Conservation (phyloP, 1,140 invertebrate species). For the Eulimnadia texana region DNA sequence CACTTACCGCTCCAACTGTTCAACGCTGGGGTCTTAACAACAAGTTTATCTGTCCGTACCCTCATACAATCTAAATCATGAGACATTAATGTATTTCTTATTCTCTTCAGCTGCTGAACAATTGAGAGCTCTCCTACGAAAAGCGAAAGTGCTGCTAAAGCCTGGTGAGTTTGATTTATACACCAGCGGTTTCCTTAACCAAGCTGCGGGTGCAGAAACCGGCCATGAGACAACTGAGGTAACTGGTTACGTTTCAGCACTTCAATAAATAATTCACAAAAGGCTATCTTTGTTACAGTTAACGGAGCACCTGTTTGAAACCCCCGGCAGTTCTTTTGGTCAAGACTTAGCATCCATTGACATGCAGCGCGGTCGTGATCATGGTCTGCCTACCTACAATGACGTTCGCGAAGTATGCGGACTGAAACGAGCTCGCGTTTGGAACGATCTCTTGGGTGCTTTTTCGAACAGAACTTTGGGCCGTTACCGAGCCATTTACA, state of each 20-base stretch:
- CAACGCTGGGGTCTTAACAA: conserved; percentile 36
- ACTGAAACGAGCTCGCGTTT: conserved; percentile 23
- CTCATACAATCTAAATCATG: no score
- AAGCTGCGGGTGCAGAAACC: conserved; percentile 35
- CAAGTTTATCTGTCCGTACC: no score
- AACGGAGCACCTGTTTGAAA: conserved; percentile 32
- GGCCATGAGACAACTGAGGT: no score
- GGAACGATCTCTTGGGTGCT: conserved; percentile 21
- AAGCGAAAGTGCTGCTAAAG: conserved; percentile 37
- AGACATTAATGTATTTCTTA: background rate
- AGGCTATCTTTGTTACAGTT: conserved; percentile 23
- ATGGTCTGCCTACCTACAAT: conserved; percentile 34
- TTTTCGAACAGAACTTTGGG: conserved; percentile 24
- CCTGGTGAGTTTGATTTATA: conserved; percentile 35
- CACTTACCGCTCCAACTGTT: conserved; percentile 32
- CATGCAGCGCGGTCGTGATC: conserved; percentile 48
- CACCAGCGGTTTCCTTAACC: conserved; percentile 36
- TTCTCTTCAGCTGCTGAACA: conserved; percentile 29
- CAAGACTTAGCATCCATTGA: conserved; percentile 50
- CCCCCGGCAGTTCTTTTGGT: conserved; percentile 29
- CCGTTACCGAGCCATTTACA: conserved; percentile 21
- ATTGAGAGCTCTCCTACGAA: conserved; percentile 31
- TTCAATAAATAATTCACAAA: no score
- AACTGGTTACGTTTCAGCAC: no score
- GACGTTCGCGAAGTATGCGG: conserved; percentile 32